Evolutionary conservation across 2,888 invertebrate species (phyloP).

Genomic region (Drosophila colorata): DNA sequence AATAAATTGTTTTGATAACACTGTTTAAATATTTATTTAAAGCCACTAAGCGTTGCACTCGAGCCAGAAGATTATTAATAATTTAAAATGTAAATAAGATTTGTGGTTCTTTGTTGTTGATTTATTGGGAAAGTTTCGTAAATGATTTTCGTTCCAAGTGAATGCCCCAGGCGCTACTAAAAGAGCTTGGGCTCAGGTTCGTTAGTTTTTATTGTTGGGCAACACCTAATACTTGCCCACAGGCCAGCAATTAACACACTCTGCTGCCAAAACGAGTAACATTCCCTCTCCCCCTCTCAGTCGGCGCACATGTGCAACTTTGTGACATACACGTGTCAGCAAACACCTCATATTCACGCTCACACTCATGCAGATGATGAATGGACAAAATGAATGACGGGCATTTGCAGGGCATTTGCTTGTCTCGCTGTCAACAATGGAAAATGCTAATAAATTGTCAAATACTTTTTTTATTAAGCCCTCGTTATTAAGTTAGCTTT

Average conservation of each 20-base stretch:
- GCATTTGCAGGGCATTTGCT: neutral
- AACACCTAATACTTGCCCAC: slow-evolving; percentile 27
- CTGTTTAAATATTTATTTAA: slow-evolving; percentile 60
- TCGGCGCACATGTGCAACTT: slow-evolving; percentile 9
- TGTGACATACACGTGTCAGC: slow-evolving; percentile 13
- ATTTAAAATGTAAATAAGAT: slow-evolving; percentile 53
- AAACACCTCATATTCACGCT: slow-evolving; percentile 3
- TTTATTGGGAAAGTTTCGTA: slow-evolving; percentile 58
- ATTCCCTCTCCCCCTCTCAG: slow-evolving; percentile 1
- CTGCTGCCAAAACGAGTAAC: slow-evolving; percentile 19
- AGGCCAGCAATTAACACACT: slow-evolving; percentile 47
- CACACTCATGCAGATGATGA: slow-evolving; percentile 1
- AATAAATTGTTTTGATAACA: slow-evolving; percentile 40
- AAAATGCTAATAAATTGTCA: slow-evolving; percentile 17
- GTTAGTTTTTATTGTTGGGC: slow-evolving; percentile 49
- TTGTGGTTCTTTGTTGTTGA: slow-evolving; percentile 25
- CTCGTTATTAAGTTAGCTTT: slow-evolving; percentile 19
- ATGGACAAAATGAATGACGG: neutral
- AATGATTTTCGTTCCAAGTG: slow-evolving; percentile 13
- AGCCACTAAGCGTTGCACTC: slow-evolving; percentile 13
- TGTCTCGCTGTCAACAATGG: slow-evolving; percentile 1
- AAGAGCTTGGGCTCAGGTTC: slow-evolving; percentile 26
- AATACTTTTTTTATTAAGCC: slow-evolving; percentile 2
- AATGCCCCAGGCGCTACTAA: slow-evolving; percentile 42
- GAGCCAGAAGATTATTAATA: slow-evolving; percentile 25